Base-by-base conservation (phyloP, 1,140 invertebrate species). In the Philotrypesis tridentata region DNA sequence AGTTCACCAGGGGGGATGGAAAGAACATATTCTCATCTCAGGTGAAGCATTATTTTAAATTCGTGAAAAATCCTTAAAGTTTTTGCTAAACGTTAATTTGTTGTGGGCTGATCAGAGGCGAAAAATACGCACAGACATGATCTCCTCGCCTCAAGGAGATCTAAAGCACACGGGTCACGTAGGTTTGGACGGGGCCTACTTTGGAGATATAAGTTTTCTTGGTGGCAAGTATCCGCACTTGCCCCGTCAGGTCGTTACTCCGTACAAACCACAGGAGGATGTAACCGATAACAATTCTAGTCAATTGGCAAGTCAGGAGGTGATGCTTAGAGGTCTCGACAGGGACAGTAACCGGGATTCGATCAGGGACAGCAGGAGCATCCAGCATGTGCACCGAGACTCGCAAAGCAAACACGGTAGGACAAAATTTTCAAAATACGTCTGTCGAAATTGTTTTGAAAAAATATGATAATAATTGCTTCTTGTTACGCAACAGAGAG, bases 81-180 rank as follows among this genome's bases (percentile, higher is more conserved):
- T 12, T 25, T 0, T 27, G 9, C 14, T 65, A 0, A 29, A n/a
- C n/a, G 29, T 12, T 72, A 43, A 72, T 72, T 43, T 72, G 7
- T 21, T 70, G 14, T 70, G 27, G 23, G 14, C 23, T 65, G 4
- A 21, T 11, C 92, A 94, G 78, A 91, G 95, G 81, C 92, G 95
- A 65, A 95, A 96, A 84, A 93, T 98, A 77, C 93, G 96, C 72
- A 95, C 96, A 0, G 97, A 98, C 87, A 98, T 99, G 98, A 99
- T 99, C 85, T 98, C 98, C 14, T 95, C 95, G 40, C 98, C 99
- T 0, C 97, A 99, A 90, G 98, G 97, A 48, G 98, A 99, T 91
- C 94, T 99, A 0, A 97, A 98, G 88, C 98, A 99, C 89, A 99
- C 98, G 0, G 97, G 91, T 1, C 98, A 99, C 90, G 97, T 99